These are phyloP conservation scores for Sander lucioperca DNA, from an alignment of 2,113 vertebrate genomes.

Conservation along the genomic window DNA sequence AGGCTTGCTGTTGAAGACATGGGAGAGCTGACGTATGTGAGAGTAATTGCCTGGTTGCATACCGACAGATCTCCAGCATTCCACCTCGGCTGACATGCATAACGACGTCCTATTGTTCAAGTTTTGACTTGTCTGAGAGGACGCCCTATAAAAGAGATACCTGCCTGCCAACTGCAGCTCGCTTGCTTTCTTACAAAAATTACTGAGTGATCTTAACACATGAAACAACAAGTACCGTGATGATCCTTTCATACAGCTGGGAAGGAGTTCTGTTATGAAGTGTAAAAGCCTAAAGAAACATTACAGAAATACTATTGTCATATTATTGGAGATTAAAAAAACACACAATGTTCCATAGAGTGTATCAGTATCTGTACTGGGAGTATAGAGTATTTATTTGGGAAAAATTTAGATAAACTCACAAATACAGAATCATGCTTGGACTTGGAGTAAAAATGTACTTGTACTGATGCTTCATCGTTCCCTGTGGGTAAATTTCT, in stretches of 20 bases:
- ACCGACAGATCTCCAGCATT: constrained; percentile 75
- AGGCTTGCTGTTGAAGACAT: constrained; percentile 54
- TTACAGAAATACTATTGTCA: not conserved
- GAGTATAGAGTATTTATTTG: not conserved
- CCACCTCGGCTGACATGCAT: constrained; percentile 73
- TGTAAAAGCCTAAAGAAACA: constrained; percentile 24
- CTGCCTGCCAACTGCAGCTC: constrained; percentile 64
- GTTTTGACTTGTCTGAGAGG: constrained; percentile 73
- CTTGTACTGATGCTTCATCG: not conserved
- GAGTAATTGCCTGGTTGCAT: constrained; percentile 77
- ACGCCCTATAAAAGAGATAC: constrained; percentile 70
- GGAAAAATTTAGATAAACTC: not conserved
- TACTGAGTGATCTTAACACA: constrained; percentile 51
- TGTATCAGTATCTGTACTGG: not conserved
- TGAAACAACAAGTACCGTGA: constrained; percentile 64
- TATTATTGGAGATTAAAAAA: not conserved
- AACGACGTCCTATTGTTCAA: constrained; percentile 77
- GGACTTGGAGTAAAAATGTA: not conserved
- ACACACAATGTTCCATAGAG: not conserved
- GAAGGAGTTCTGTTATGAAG: constrained; percentile 34
- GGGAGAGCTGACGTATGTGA: constrained; percentile 71
- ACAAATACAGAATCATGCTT: not conserved
- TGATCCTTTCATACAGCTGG: constrained; percentile 43
- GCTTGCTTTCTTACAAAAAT: constrained; percentile 50
- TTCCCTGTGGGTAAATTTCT: not conserved